phyloP scores from a whole-genome alignment of 2,888 invertebrate genomes.

The Synergus itoensis region DNA sequence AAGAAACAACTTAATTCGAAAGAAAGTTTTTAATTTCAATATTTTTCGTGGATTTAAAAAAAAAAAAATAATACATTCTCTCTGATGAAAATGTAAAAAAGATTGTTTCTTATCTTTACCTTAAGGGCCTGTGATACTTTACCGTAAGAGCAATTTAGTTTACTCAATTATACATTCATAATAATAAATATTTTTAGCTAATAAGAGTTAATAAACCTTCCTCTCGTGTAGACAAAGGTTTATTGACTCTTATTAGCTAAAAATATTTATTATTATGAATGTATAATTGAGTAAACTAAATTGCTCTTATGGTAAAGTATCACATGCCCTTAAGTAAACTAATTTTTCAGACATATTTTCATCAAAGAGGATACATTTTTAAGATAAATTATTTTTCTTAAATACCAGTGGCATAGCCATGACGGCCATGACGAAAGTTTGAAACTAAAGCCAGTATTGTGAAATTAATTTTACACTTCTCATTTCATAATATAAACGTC shows the following conservation, averaged over 20 bases:
- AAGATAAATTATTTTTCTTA: background rate
- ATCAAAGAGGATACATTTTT: background rate
- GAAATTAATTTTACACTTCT: slow-evolving; percentile 9
- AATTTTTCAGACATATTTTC: background rate
- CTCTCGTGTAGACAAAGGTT: too few relatives aligned
- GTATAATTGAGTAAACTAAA: too few relatives aligned
- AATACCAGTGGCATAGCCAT: background rate
- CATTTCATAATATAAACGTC: background rate
- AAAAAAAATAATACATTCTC: too few relatives aligned
- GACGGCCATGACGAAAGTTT: slow-evolving; percentile 15
- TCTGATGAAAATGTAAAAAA: too few relatives aligned
- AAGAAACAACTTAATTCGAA: background rate
- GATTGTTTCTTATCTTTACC: background rate
- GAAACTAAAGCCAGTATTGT: slow-evolving; percentile 10
- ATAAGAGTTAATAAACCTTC: too few relatives aligned
- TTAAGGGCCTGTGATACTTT: too few relatives aligned
- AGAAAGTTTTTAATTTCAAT: background rate
- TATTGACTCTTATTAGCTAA: too few relatives aligned
- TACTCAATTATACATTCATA: too few relatives aligned
- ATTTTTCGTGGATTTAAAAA: background rate
- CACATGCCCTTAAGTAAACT: background rate
- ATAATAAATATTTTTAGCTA: too few relatives aligned
- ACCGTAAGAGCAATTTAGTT: too few relatives aligned
- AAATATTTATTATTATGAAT: too few relatives aligned
- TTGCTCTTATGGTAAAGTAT: too few relatives aligned